Conservation (phyloP, 2,113 vertebrate species). For the Maccullochella peelii region DNA sequence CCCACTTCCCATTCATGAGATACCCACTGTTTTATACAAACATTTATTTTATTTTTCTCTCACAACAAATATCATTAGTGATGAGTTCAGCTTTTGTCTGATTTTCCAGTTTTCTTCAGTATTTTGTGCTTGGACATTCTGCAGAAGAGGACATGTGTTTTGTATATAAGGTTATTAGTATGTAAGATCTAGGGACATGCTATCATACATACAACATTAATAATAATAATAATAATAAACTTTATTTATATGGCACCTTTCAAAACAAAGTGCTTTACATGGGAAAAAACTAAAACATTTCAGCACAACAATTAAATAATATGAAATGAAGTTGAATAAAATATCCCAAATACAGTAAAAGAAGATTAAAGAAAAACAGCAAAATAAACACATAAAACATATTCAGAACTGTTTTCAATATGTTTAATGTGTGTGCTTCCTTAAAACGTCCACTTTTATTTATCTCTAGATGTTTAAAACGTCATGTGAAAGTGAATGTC, state of each 20-base stretch:
- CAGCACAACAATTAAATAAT: not conserved
- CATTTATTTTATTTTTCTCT: not conserved
- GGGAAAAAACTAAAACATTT: not conserved
- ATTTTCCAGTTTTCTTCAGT: not conserved
- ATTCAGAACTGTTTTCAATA: not conserved
- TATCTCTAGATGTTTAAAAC: not conserved
- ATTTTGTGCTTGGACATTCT: not conserved
- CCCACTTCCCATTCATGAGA: slow-evolving; percentile 38
- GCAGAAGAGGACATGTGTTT: not conserved
- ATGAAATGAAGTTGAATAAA: not conserved
- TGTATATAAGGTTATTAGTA: not conserved
- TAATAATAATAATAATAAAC: not conserved
- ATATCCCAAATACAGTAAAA: not conserved
- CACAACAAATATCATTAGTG: not conserved
- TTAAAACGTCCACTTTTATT: not conserved
- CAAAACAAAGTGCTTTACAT: not conserved
- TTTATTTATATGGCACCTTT: too few relatives aligned
- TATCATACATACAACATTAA: not conserved
- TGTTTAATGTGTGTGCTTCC: not conserved
- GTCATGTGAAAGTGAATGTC: not conserved
- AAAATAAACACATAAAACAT: not conserved
- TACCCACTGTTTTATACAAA: not conserved
- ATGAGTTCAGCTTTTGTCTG: not conserved
- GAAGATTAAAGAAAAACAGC: not conserved
- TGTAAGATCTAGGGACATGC: not conserved